Percentiles rank a stretch among this genome's conserved stretches.
Conservation (phyloP, 2,888 invertebrate species). For the Hipparchia semele region DNA sequence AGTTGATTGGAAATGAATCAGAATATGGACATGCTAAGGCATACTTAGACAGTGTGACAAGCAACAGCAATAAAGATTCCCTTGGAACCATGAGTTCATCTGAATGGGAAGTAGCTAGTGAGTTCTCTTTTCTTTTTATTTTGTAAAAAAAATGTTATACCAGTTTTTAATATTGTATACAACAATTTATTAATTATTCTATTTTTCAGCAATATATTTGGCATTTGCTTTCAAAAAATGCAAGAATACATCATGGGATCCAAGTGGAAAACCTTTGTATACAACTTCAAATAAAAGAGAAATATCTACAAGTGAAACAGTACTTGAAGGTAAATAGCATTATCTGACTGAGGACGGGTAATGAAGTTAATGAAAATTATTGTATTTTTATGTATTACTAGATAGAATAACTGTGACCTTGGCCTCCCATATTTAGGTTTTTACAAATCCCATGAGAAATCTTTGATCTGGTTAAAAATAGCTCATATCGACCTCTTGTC, state of each 20-base stretch:
- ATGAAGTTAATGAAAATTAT: not conserved
- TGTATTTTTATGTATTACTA: not conserved
- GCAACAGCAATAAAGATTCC: conserved; percentile 62
- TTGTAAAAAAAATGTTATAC: not conserved
- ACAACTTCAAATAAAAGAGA: conserved; percentile 13
- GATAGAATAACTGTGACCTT: no score
- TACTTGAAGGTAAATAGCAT: not conserved
- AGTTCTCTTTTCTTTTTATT: conserved; percentile 62
- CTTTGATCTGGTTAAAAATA: no score
- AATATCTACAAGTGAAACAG: conserved; percentile 17
- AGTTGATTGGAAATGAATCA: conserved; percentile 82
- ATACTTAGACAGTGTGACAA: conserved; percentile 73
- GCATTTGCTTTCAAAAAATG: conserved; percentile 91
- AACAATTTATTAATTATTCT: not conserved
- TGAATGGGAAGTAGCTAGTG: conserved; percentile 97
- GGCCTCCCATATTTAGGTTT: no score
- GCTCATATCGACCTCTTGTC: no score
- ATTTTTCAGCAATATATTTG: conserved; percentile 86
- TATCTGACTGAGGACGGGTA: not conserved
- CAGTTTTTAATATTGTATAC: not conserved
- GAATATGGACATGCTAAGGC: conserved; percentile 90
- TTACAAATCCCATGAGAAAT: no score
- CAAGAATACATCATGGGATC: conserved; percentile 83
- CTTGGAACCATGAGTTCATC: conserved; percentile 93
- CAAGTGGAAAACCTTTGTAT: conserved; percentile 73